Evolutionary conservation across 2,888 invertebrate species (phyloP).

Genomic region (Deilephila elpenor): DNA sequence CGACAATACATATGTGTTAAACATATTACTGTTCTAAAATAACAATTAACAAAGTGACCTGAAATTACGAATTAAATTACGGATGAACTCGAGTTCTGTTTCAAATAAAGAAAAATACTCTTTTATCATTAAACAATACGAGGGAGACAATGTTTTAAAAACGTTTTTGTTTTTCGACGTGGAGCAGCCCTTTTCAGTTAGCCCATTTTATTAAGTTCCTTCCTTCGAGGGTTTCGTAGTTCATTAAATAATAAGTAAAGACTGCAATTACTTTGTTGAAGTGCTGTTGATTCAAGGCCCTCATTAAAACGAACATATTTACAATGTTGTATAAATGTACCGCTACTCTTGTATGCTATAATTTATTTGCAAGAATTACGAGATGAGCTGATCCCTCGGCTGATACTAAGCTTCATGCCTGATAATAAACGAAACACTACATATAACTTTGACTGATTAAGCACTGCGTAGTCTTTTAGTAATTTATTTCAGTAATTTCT

Average conservation of each 20-base stretch:
- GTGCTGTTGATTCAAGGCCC: conserved; percentile 1
- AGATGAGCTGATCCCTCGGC: no score
- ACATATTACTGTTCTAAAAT: no score
- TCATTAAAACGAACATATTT: neutral
- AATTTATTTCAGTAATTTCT: no score
- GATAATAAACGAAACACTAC: no score
- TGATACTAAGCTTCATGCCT: no score
- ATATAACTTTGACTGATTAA: no score
- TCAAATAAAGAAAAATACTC: neutral
- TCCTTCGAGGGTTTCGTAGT: conserved; percentile 2
- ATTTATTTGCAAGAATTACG: no score
- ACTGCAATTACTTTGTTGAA: conserved; percentile 3
- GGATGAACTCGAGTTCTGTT: neutral
- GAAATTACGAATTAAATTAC: no score
- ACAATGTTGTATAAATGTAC: neutral
- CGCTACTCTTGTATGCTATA: no score
- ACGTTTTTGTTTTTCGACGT: neutral
- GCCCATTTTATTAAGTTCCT: conserved; percentile 6
- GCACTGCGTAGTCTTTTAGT: no score
- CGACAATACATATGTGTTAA: no score
- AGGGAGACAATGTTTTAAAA: conserved; percentile 6
- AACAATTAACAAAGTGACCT: no score
- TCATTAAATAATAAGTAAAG: neutral
- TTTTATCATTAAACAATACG: conserved; percentile 3
- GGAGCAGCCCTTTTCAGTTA: neutral